Conservation (phyloP, 2,888 invertebrate species). For the Bombylius discolor region DNA sequence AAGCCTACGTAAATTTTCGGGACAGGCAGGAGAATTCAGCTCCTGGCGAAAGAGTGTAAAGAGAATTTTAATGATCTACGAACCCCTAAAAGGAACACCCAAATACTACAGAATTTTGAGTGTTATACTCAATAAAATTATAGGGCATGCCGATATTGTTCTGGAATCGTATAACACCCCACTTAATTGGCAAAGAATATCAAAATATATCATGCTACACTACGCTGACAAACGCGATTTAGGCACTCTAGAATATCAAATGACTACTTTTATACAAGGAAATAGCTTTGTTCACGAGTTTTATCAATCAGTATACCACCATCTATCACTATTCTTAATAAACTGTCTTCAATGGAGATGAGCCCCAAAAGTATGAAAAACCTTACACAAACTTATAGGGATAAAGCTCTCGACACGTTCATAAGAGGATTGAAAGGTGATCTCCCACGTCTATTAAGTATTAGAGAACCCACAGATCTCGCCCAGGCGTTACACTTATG, state of each 20-base stretch:
- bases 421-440: constrained; percentile 15
- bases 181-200: too few species aligned
- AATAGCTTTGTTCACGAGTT: constrained; percentile 13
- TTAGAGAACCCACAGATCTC: constrained; percentile 1
- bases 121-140: too few species aligned
- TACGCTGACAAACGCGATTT: too few species aligned
- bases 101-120: too few species aligned
- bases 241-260: too few species aligned
- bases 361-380: constrained; percentile 10
- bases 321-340: constrained; percentile 17
- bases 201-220: too few species aligned
- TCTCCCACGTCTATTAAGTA: constrained; percentile 4
- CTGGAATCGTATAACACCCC: too few species aligned
- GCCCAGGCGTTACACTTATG: not conserved
- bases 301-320: constrained; percentile 15
- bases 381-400: constrained; percentile 11
- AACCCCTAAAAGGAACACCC: too few species aligned
- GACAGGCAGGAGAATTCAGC: constrained; percentile 5
- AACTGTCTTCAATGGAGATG: constrained; percentile 14
- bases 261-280: constrained; percentile 10
- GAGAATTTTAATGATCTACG: too few species aligned
- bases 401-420: constrained; percentile 17
- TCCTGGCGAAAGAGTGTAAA: too few species aligned
- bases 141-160: too few species aligned
- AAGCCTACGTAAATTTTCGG: constrained; percentile 7